phyloP scores from a whole-genome alignment of 2,888 invertebrate genomes.

The Ochropacha duplaris region DNA sequence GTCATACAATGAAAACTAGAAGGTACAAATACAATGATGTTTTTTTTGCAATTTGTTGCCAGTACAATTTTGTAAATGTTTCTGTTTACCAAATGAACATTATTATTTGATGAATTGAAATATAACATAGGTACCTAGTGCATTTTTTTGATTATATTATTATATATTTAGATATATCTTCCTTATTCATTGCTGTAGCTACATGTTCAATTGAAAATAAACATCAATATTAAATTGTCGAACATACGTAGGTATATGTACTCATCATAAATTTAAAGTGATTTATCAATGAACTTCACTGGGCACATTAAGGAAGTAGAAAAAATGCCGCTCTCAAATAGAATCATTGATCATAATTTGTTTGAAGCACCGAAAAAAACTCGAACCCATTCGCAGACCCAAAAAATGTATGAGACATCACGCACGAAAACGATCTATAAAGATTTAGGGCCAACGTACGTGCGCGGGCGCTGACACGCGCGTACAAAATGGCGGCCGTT shows the following conservation, averaged over 20 bases:
- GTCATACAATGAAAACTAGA: no score
- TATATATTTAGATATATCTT: no score
- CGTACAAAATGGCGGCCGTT: constrained; percentile 50
- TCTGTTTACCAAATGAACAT: no score
- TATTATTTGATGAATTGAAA: no score
- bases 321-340: constrained; percentile 33
- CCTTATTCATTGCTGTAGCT: no score
- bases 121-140: no score
- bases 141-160: no score
- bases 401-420: constrained; percentile 53
- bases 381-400: constrained; percentile 27
- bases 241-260: not conserved
- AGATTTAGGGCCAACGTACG: constrained; percentile 64
- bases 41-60: no score
- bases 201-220: no score
- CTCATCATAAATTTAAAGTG: not conserved
- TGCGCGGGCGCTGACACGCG: constrained; percentile 51
- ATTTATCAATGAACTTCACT: constrained; percentile 5
- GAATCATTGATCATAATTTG: constrained; percentile 49
- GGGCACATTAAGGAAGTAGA: constrained; percentile 13
- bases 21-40: no score
- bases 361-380: constrained; percentile 36
- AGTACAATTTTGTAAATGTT: no score
- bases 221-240: not conserved
- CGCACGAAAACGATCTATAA: constrained; percentile 80